A percentile compares a stretch with the other conserved stretches of the same genome.
phyloP scores from a whole-genome alignment of 92 coral and sea anemone species.

The Montipora capitata region DNA sequence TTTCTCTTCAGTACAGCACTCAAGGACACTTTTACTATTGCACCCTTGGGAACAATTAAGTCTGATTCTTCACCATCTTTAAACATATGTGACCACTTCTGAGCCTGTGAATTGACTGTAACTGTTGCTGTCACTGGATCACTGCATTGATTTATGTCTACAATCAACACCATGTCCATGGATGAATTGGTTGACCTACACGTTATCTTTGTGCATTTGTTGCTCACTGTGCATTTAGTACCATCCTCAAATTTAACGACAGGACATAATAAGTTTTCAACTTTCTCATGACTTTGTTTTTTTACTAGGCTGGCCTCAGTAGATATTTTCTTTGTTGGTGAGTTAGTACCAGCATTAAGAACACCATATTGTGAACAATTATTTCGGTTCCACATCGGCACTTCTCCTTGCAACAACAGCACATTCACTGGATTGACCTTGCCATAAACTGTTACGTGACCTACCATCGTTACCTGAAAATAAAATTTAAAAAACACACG shows the following conservation, averaged over 20 bases:
- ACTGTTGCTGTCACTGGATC: background rate
- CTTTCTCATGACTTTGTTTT: no score
- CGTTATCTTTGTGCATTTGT: slow-evolving; percentile 14
- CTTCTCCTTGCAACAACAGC: background rate
- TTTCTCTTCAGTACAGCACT: background rate
- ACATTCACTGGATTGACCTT: background rate
- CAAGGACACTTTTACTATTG: background rate
- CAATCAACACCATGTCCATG: background rate
- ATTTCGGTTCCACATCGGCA: background rate
- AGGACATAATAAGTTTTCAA: background rate
- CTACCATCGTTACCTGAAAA: background rate
- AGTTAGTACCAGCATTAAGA: no score
- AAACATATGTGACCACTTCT: slow-evolving; percentile 30
- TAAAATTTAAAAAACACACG: background rate
- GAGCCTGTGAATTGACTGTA: background rate
- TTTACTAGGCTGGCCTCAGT: no score
- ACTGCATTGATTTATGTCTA: slow-evolving; percentile 2
- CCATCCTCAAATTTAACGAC: background rate
- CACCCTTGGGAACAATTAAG: background rate
- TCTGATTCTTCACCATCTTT: background rate
- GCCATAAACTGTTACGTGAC: background rate
- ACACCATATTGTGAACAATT: background rate
- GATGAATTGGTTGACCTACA: background rate
- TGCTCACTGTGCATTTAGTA: background rate
- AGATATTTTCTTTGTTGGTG: no score